Evolutionary conservation across 2,888 invertebrate genomes (phyloP), one percentile per base, ranked within the genome.

Genomic region (Parnassius smintheus): DNA sequence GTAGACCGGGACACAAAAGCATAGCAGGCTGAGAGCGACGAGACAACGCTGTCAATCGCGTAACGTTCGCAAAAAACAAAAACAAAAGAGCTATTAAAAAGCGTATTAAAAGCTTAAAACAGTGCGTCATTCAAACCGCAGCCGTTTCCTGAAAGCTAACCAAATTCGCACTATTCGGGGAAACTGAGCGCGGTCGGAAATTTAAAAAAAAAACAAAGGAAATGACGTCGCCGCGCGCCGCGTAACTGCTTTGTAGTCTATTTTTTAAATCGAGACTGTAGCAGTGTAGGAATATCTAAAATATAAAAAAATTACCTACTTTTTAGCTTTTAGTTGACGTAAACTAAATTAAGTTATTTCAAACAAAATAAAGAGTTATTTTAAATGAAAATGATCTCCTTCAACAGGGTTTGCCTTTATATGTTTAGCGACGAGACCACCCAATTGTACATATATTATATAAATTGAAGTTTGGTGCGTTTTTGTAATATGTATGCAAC

Each of bases 21-120:
- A 53, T 52, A 62, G 61, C 68, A 9, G 13, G 49, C 13, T 13
- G 13, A 49, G 8, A 73, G 71, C 74, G 72, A 70, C 64, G 75
- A 76, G 78, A 80, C 81, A 77, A 75, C 61, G 13, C 49, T 13
- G 85, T 86, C 87, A 84, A 82, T 82, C 77, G 75, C 63, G 69
- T 68, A 67, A 66, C 68, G 64, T 63, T 65, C 64, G 59, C 53
- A 68, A 68, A 71, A 71, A 72, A 68, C n/a, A 2, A 2, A 25
- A 25, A 25, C 52, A 61, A 65, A 68, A 72, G 69, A 69, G 59
- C 56, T 56, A 61, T 67, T 70, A 77, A 82, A 80, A 82, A 71
- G 70, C 70, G 77, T 77, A 75, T 79, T 83, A 81, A 78, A 79
- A 77, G 77, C 74, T 77, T 78, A 79, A 84, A 85, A 82, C 77